Base-by-base conservation (phyloP, 2,888 invertebrate genomes). In the Pecten maximus region DNA sequence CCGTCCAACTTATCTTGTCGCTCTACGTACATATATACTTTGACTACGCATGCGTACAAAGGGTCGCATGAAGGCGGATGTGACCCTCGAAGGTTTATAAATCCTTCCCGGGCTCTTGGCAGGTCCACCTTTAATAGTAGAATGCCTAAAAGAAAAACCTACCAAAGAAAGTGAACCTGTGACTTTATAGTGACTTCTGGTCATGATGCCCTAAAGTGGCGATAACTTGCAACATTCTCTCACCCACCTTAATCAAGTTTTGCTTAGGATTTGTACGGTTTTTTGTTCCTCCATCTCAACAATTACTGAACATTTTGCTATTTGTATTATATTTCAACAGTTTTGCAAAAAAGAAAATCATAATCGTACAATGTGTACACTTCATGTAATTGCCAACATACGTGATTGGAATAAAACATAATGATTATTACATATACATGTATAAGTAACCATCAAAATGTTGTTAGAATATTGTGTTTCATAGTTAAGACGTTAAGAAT, bases 81-180 rank as follows among this genome's bases (percentile, higher is more conserved):
- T 74, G 28, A 35, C 35, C 74, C 74, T 74, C 35, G 74, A 74
- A 28, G 74, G 74, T 8, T 35, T 74, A 6, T 28, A 28, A 2
- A 74, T 74, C 35, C 74, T 35, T 35, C 74, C 10, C 8, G 74
- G 74, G 35, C 35, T 35, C 74, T 74, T 74, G 35, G 28, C 74
- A 74, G 74, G 74, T 74, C 74, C 74, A 74, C 28, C 28, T 28
- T 35, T 35, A 6, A 28, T 35, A 74, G 74, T 74, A 74, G 74
- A 74, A 74, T 74, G 74, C 74, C 74, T 74, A 74, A 74, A 74
- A 74, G 74, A 74, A 74, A 74, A 74, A 28, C 74, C 28, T 28
- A 28, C 74, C 28, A 74, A 74, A 28, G 28, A 74, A 6, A 8
- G 6, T 28, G 28, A 74, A 28, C 74, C 28, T 28, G 28, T 1